These are phyloP conservation scores for rat (Rattus norvegicus) DNA, from an alignment of 2,113 vertebrate genomes.

Conservation along the genomic window GRCr8 NC_086039.1:34151001-34151500, in stretches of 20 bases:
- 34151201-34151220: conserved; percentile 27
- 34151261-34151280: neutral
- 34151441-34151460: neutral
- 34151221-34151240: neutral
- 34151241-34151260: conserved; percentile 52
- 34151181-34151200: conserved; percentile 14
- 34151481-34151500: neutral
- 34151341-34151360: neutral
- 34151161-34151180: neutral
- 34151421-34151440: neutral
- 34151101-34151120: neutral
- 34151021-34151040: neutral
- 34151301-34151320: neutral
- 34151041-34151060: neutral
- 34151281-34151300: neutral
- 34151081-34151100: conserved; percentile 16
- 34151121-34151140: neutral
- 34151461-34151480: neutral
- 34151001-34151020: neutral
- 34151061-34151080: neutral
- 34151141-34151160: neutral
- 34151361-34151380: neutral
- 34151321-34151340: neutral
- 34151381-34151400: neutral
- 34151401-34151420: neutral